Conservation (phyloP, 1,140 invertebrate species). For the Micrasema longulum region DNA sequence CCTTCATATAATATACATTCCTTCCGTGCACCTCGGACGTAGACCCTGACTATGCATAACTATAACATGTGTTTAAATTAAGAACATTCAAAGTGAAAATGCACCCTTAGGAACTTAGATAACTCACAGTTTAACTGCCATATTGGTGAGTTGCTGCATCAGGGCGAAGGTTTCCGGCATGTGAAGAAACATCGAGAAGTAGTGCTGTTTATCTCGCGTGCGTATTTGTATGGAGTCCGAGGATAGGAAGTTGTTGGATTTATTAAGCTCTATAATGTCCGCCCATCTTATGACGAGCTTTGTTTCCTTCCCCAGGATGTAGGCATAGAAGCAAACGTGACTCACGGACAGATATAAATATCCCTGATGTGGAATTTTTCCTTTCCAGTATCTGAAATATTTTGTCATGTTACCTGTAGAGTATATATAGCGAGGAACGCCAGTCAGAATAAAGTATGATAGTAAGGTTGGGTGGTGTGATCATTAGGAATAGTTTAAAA, state of each 20-base stretch:
- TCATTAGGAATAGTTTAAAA: too few species aligned
- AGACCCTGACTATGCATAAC: too few species aligned
- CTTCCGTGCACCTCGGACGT: too few species aligned
- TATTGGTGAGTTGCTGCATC: constrained; percentile 95
- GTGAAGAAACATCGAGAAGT: constrained; percentile 91
- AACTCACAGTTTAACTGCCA: constrained; percentile 91
- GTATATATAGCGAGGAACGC: too few species aligned
- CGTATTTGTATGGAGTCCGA: constrained; percentile 88
- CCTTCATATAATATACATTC: too few species aligned
- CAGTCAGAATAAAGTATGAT: too few species aligned
- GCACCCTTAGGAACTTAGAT: too few species aligned
- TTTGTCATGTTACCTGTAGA: too few species aligned
- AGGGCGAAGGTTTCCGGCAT: constrained; percentile 90
- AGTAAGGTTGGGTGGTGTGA: too few species aligned
- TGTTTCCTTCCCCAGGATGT: constrained; percentile 91
- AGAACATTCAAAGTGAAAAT: too few species aligned
- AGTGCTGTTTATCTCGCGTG: constrained; percentile 85
- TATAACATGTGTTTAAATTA: too few species aligned
- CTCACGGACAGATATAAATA: constrained; percentile 97
- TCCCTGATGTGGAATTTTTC: constrained; percentile 91
- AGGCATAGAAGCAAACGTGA: constrained; percentile 96
- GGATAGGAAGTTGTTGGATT: constrained; percentile 83
- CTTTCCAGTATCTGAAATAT: constrained; percentile 81
- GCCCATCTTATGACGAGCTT: constrained; percentile 90
- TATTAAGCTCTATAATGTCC: constrained; percentile 80